phyloP scores from a whole-genome alignment of 2,113 vertebrate species.

The Chascanopsetta lugubris region DNA sequence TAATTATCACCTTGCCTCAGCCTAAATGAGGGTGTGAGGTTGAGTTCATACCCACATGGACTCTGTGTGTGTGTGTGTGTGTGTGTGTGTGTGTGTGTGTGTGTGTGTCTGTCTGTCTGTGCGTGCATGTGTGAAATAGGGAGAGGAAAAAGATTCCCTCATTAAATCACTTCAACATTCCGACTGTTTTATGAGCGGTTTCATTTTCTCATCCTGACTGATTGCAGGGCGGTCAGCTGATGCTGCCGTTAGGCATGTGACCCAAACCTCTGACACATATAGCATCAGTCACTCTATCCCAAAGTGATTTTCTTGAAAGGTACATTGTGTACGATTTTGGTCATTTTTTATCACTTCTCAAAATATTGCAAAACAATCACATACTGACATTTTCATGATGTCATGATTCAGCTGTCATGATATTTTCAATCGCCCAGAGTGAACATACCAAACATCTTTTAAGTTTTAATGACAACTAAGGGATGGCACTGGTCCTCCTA shows the following conservation, averaged over 20 bases:
- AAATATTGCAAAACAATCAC: too few relatives aligned
- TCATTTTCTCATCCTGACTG: conserved; percentile 27
- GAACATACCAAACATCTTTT: too few relatives aligned
- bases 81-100: not conserved
- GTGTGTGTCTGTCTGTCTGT: too few relatives aligned
- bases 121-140: not conserved
- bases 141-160: conserved; percentile 30
- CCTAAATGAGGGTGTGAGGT: conserved; percentile 85
- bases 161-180: conserved; percentile 56
- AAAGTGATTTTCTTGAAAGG: too few relatives aligned
- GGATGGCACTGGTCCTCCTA: too few relatives aligned
- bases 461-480: too few relatives aligned
- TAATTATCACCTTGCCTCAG: conserved; percentile 95
- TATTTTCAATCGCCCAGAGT: too few relatives aligned
- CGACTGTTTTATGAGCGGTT: conserved; percentile 7
- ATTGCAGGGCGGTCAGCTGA: conserved; percentile 43
- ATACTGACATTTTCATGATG: too few relatives aligned
- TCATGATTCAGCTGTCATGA: too few relatives aligned
- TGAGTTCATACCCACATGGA: conserved; percentile 86
- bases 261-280: conserved; percentile 35
- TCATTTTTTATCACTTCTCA: too few relatives aligned
- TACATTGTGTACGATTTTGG: too few relatives aligned
- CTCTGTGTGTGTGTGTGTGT: conserved; percentile 7
- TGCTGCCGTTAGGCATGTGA: not conserved
- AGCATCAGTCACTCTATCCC: conserved; percentile 4